Evolutionary conservation across 2,888 invertebrate species (phyloP).

Genomic region (Drosophila borborema): DNA sequence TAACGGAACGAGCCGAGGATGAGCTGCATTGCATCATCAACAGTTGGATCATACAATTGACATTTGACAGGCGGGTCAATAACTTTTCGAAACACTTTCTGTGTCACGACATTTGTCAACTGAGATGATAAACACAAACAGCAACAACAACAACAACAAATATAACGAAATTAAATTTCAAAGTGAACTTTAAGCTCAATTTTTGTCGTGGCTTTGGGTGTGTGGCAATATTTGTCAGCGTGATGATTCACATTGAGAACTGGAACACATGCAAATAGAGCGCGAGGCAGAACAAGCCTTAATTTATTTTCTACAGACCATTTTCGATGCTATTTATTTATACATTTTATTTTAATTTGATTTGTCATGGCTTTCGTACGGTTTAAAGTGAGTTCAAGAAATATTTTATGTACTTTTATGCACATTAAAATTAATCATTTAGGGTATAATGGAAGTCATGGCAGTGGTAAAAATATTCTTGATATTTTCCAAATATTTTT

Average conservation of each 20-base stretch:
- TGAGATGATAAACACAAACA: constrained; percentile 13
- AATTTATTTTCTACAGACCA: not conserved
- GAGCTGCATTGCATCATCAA: constrained; percentile 55
- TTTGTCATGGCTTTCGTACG: not conserved
- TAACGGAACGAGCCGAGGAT: constrained; percentile 3
- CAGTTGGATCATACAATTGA: constrained; percentile 53
- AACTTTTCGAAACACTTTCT: constrained; percentile 46
- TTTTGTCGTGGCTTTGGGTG: not conserved
- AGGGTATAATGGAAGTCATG: too few species aligned
- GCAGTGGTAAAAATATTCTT: too few species aligned
- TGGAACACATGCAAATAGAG: constrained; percentile 27
- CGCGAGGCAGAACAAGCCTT: not conserved
- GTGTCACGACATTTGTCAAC: constrained; percentile 48
- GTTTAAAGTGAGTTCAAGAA: not conserved
- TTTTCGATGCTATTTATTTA: not conserved
- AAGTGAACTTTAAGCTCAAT: constrained; percentile 44
- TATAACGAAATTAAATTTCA: constrained; percentile 15
- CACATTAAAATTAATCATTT: too few species aligned
- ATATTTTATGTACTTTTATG: not conserved
- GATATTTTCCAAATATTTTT: too few species aligned
- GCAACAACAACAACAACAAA: not conserved
- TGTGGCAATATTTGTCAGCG: constrained; percentile 8
- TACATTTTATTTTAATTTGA: not conserved
- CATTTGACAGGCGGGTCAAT: constrained; percentile 62
- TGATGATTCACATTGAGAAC: constrained; percentile 12